Conservation (phyloP, 1,140 invertebrate genomes). For the Maniola jurtina region DNA sequence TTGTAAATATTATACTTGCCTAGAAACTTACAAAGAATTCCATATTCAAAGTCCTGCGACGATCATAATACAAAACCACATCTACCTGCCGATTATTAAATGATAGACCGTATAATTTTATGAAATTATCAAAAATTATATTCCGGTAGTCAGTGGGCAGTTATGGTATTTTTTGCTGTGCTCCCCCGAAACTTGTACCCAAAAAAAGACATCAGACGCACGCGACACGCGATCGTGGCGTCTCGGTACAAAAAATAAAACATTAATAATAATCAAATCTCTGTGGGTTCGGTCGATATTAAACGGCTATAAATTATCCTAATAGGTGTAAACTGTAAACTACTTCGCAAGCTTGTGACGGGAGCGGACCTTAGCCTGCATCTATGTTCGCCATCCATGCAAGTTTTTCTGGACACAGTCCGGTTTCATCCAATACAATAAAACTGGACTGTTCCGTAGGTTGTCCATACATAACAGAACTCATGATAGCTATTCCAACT, state of each 20-base stretch:
- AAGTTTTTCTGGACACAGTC: not conserved
- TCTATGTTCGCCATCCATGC: constrained; percentile 7
- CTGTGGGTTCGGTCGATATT: constrained; percentile 63
- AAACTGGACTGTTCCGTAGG: not conserved
- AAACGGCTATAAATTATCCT: constrained; percentile 76
- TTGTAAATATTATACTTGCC: constrained; percentile 2
- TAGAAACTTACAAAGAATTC: constrained; percentile 8
- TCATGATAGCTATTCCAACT: too few species aligned
- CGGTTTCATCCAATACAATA: not conserved
- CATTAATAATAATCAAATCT: constrained; percentile 73
- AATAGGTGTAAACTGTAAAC: constrained; percentile 69
- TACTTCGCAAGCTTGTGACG: constrained; percentile 39
- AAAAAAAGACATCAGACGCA: constrained; percentile 68
- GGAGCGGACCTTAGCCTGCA: constrained; percentile 2
- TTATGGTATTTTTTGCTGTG: constrained; percentile 66
- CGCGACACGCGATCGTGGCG: constrained; percentile 73
- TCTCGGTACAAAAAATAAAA: constrained; percentile 58
- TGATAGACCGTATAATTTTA: constrained; percentile 71
- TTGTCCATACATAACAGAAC: too few species aligned
- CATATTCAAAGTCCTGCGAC: constrained; percentile 21
- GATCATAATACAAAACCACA: constrained; percentile 52
- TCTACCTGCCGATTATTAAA: constrained; percentile 60
- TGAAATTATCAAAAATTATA: constrained; percentile 77
- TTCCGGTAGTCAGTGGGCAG: constrained; percentile 75
- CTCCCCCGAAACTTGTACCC: constrained; percentile 51